Conservation (phyloP, 1,140 invertebrate species). For the Drosophila nikananu region DNA sequence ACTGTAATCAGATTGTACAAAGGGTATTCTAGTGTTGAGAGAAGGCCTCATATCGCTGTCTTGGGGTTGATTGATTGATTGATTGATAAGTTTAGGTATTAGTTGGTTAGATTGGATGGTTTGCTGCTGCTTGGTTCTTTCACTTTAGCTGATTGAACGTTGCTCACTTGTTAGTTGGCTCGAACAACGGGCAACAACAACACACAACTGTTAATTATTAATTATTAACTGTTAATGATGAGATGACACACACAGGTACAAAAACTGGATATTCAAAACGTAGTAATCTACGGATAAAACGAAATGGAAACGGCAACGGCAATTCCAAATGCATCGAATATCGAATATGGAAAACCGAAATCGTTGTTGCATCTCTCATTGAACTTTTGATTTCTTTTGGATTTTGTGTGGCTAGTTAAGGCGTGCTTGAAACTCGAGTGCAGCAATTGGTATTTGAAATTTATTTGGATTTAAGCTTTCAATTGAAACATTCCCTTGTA, state of each 20-base stretch:
- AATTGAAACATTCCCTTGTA: conserved; percentile 43
- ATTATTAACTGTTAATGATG: conserved; percentile 23
- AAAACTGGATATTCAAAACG: conserved; percentile 33
- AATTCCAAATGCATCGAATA: conserved; percentile 22
- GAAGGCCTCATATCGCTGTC: conserved; percentile 70
- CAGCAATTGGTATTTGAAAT: conserved; percentile 31
- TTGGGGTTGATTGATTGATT: conserved; percentile 36
- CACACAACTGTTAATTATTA: conserved; percentile 14
- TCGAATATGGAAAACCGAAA: conserved; percentile 13
- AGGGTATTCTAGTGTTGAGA: conserved; percentile 81
- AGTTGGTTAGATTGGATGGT: conserved; percentile 6
- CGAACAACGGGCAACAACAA: conserved; percentile 14
- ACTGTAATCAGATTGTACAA: conserved; percentile 85
- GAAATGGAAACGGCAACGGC: conserved; percentile 31
- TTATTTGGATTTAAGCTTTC: conserved; percentile 33
- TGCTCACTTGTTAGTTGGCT: conserved; percentile 10
- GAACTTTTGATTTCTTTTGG: neutral
- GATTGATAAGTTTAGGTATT: conserved; percentile 22
- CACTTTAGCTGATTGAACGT: conserved; percentile 5
- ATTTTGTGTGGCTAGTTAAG: conserved; percentile 14
- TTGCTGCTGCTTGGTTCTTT: conserved; percentile 30
- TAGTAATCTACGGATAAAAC: conserved; percentile 30
- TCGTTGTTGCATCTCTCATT: neutral
- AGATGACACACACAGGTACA: conserved; percentile 27
- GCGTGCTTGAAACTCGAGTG: conserved; percentile 51